These are phyloP conservation scores for Clupea harengus DNA, from an alignment of 2,113 vertebrate species.

Conservation along the genomic window DNA sequence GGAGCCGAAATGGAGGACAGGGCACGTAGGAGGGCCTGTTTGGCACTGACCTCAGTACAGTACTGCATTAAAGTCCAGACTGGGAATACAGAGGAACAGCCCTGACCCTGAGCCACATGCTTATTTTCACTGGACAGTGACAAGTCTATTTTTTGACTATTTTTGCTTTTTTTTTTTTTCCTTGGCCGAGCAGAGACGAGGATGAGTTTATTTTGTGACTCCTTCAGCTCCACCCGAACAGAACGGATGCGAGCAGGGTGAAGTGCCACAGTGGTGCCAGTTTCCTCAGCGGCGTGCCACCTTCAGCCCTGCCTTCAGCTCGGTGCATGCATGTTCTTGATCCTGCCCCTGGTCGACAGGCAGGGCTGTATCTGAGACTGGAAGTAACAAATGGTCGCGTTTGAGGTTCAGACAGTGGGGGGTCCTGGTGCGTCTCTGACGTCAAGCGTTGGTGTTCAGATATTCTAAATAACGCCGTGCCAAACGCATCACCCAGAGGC, in stretches of 20 bases:
- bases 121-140: background rate
- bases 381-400: background rate
- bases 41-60: background rate
- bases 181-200: background rate
- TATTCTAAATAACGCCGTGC: background rate
- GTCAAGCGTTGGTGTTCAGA: background rate
- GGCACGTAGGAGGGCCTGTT: background rate
- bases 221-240: background rate
- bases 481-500: background rate
- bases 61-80: background rate
- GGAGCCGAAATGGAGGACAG: background rate
- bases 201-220: conserved; percentile 10
- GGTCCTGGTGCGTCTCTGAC: background rate
- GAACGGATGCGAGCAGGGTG: background rate
- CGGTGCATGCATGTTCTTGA: background rate
- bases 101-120: background rate
- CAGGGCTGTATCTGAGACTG: background rate
- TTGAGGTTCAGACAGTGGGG: background rate
- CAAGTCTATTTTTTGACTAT: background rate
- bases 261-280: background rate
- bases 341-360: background rate
- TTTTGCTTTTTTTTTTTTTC: background rate
- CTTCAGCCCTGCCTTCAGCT: background rate
- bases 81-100: background rate
- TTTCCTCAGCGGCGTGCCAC: background rate